Conservation (phyloP, 2,113 vertebrate genomes). For the Macaca nemestrina region DNA sequence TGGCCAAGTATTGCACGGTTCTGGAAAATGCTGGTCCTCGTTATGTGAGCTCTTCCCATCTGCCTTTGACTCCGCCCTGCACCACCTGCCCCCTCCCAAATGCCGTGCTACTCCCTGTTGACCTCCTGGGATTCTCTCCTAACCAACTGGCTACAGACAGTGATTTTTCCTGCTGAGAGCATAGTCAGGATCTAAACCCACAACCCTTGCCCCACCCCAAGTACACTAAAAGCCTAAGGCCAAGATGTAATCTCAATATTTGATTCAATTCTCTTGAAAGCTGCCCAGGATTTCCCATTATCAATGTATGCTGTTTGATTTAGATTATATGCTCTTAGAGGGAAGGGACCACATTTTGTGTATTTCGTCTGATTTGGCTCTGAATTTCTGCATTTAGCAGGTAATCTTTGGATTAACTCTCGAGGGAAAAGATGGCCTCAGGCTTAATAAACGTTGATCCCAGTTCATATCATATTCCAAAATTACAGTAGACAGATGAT, state of each 20-base stretch:
- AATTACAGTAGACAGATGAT: neutral
- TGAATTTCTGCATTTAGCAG: neutral
- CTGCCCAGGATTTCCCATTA: neutral
- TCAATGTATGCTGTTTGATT: neutral
- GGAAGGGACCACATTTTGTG: neutral
- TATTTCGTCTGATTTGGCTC: conserved; percentile 2
- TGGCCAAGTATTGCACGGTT: neutral
- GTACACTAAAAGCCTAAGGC: neutral
- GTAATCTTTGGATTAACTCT: neutral
- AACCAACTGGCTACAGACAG: neutral
- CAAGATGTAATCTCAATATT: neutral
- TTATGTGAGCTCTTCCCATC: neutral
- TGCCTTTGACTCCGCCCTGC: neutral
- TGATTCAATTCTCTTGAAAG: neutral
- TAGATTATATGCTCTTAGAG: neutral
- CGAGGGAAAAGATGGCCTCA: neutral
- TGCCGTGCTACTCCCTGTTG: neutral
- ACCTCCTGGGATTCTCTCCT: neutral
- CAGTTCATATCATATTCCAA: neutral
- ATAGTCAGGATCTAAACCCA: neutral
- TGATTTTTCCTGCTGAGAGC: neutral
- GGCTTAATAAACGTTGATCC: neutral
- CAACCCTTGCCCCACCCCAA: neutral
- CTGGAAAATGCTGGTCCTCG: neutral
- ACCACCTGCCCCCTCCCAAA: neutral